Percentiles rank a stretch among this genome's conserved stretches.
phyloP scores from a whole-genome alignment of 2,888 invertebrate species.

The Xylocampa areola region DNA sequence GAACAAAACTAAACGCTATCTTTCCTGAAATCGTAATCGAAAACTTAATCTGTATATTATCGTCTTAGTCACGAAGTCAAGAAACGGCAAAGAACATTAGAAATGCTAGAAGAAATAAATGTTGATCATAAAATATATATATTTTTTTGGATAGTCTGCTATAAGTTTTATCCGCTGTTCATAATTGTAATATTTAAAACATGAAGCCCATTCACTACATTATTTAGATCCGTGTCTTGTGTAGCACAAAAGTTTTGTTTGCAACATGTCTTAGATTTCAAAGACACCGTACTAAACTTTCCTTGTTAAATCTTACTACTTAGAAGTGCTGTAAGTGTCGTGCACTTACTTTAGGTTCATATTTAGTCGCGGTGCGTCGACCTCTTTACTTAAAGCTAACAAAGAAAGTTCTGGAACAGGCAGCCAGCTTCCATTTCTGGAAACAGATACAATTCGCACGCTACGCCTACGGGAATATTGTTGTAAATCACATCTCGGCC shows the following conservation, averaged over 20 bases:
- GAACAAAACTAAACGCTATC: slow-evolving; percentile 5
- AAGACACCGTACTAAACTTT: slow-evolving; percentile 36
- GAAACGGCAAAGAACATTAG: too few relatives aligned
- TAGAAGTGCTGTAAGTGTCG: slow-evolving; percentile 32
- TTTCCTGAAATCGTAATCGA: slow-evolving; percentile 4
- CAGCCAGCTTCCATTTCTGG: slow-evolving; percentile 78
- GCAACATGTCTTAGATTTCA: slow-evolving; percentile 47
- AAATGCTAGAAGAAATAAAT: neutral
- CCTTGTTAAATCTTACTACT: slow-evolving; percentile 38
- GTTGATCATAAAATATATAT: slow-evolving; percentile 2
- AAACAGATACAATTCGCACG: slow-evolving; percentile 72
- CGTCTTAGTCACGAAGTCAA: slow-evolving; percentile 7
- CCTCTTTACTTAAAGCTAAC: slow-evolving; percentile 60
- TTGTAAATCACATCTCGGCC: slow-evolving; percentile 77
- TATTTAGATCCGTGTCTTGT: slow-evolving; percentile 37
- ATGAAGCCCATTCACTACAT: slow-evolving; percentile 46
- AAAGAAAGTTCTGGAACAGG: slow-evolving; percentile 75
- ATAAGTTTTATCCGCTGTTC: slow-evolving; percentile 13
- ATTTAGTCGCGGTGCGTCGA: slow-evolving; percentile 59
- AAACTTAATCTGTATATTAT: neutral
- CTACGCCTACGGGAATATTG: slow-evolving; percentile 78
- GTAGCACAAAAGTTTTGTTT: slow-evolving; percentile 39
- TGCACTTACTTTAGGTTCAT: slow-evolving; percentile 32
- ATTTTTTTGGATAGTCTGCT: too few relatives aligned
- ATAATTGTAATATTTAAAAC: slow-evolving; percentile 33